phyloP scores from a whole-genome alignment of 2,888 invertebrate genomes.

The Dryobota labecula region DNA sequence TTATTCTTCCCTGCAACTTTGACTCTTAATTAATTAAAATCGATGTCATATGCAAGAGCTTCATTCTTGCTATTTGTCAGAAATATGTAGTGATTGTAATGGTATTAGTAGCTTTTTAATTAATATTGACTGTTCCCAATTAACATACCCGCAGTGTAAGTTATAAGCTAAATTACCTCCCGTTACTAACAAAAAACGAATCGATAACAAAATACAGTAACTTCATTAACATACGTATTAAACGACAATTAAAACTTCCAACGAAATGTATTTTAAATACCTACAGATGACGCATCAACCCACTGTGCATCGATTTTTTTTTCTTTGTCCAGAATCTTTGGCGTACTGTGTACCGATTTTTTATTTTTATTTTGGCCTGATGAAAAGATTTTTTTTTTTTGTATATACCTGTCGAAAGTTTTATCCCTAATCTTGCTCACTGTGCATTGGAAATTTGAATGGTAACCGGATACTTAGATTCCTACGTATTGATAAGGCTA shows the following conservation, averaged over 20 bases:
- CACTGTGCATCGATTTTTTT: slow-evolving; percentile 37
- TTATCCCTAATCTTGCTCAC: slow-evolving; percentile 28
- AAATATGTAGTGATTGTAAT: too few relatives aligned
- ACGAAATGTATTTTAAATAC: slow-evolving; percentile 56
- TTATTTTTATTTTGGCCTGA: slow-evolving; percentile 32
- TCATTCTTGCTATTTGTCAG: too few relatives aligned
- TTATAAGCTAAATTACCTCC: slow-evolving; percentile 38
- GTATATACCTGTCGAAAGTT: slow-evolving; percentile 11
- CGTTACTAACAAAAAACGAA: slow-evolving; percentile 7
- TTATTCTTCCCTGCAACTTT: too few relatives aligned
- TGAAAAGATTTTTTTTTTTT: slow-evolving; percentile 27
- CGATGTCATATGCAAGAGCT: too few relatives aligned
- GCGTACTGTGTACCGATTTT: slow-evolving; percentile 20
- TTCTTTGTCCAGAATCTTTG: slow-evolving; percentile 27
- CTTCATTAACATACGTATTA: slow-evolving; percentile 58
- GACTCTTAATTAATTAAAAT: too few relatives aligned
- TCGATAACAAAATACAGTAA: slow-evolving; percentile 28
- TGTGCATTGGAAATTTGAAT: slow-evolving; percentile 40
- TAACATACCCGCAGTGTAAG: slow-evolving; percentile 13
- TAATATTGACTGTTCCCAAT: slow-evolving; percentile 9
- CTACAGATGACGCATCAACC: slow-evolving; percentile 24
- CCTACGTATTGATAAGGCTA: slow-evolving; percentile 62
- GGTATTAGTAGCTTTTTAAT: background rate
- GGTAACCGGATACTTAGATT: slow-evolving; percentile 69
- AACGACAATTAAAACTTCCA: slow-evolving; percentile 58